Conservation (phyloP, 37 sponge, comb jelly and placozoan genomes). For the Spongilla lacustris region DNA sequence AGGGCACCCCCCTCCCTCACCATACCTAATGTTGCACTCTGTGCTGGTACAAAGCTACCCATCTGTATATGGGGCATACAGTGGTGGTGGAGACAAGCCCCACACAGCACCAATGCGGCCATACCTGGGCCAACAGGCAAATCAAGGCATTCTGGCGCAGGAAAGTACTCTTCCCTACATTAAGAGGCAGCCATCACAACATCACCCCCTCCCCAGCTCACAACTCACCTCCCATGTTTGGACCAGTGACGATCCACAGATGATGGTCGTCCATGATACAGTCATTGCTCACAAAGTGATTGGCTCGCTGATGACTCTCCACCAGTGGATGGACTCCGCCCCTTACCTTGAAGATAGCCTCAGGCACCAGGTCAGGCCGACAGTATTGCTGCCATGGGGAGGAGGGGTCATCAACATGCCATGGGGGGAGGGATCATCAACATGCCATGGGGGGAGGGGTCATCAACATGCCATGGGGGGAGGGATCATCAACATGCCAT, state of each 20-base stretch:
- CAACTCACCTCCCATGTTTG: constrained; percentile 92
- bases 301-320: constrained; percentile 31
- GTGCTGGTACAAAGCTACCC: constrained; percentile 90
- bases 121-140: constrained; percentile 79
- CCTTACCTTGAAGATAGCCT: constrained; percentile 49
- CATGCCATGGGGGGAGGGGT: too few species aligned
- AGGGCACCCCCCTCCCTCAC: background rate
- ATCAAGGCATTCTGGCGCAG: constrained; percentile 87
- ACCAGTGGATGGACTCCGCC: constrained; percentile 80
- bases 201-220: background rate
- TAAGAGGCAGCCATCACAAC: background rate
- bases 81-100: background rate
- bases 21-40: constrained; percentile 61
- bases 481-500: too few species aligned
- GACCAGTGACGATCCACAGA: constrained; percentile 88
- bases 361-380: constrained; percentile 56
- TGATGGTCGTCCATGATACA: constrained; percentile 66
- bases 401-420: too few species aligned
- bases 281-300: constrained; percentile 71
- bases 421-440: too few species aligned
- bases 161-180: constrained; percentile 90
- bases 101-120: background rate
- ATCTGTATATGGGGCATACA: constrained; percentile 45
- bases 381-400: constrained; percentile 40
- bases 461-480: too few species aligned